Base-by-base conservation (phyloP, 1,140 invertebrate species). In the Drosophila parvula region DNA sequence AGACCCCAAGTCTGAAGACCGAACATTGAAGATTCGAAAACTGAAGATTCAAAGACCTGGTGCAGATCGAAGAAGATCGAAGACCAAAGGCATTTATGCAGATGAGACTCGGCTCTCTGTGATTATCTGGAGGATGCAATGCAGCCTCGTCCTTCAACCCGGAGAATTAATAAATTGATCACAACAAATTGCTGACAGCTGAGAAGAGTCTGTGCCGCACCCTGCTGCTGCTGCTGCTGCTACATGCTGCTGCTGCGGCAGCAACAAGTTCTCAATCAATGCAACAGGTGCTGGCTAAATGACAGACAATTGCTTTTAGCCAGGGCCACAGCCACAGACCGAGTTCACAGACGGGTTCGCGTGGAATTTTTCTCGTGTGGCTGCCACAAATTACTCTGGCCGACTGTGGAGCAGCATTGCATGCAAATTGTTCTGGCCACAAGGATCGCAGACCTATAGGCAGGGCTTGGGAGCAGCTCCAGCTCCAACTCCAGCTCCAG, bases 101-200 rank as follows among this genome's bases (percentile, higher is more conserved):
- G 83, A 86, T 86, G 82, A 82, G 79, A 27, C 43, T n/a, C 43
- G 18, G 27, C 8, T 44, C 70, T 78, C 71, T 79, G 79, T 86
- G 82, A 86, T 88, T 85, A 88, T 84, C 74, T 70, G 16, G 67
- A 12, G 63, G 71, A 62, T 73, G 65, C 55, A 41, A 16, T 47
- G 36, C 65, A 47, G 48, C 16, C 48, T 53, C 41, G 74, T 77
- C 74, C 74, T 78, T 71, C 74, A 51, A 62, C 14, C 40, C 55
- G 53, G 9, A 10, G 60, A 71, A 67, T 86, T 86, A 88, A 88
- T 88, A 88, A 89, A 88, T 88, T 89, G 79, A 88, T 83, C 83
- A 88, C 80, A 88, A 88, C 83, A 88, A 88, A 88, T 88, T 88
- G 83, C 83, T 88, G 84, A 88, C 84, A 89, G 82, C 83, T 86